These are phyloP conservation scores for Acestrorhynchus altus DNA, from an alignment of 2,797 vertebrate genomes.

Conservation along the genomic window DNA sequence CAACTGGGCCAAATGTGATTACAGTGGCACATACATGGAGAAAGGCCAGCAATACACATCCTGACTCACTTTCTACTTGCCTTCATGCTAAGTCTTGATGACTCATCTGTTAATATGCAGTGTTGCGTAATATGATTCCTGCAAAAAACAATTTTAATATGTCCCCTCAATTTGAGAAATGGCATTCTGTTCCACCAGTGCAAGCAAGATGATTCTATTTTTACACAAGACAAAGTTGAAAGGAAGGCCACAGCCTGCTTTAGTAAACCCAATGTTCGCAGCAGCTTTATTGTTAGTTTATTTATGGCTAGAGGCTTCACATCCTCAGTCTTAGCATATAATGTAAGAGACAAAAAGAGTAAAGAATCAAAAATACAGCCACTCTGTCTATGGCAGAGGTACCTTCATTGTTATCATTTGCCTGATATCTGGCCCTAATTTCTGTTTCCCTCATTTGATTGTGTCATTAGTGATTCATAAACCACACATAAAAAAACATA, in stretches of 20 bases:
- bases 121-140: constrained; percentile 73
- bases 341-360: background rate
- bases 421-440: no score
- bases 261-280: background rate
- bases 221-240: constrained; percentile 8
- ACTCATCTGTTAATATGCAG: constrained; percentile 71
- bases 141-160: constrained; percentile 23
- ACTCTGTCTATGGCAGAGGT: no score
- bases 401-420: no score
- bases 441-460: no score
- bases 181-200: background rate
- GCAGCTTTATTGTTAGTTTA: constrained; percentile 22
- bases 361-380: background rate
- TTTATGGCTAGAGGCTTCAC: background rate
- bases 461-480: no score
- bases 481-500: no score
- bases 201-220: background rate
- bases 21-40: constrained; percentile 51
- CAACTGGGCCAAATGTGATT: constrained; percentile 42
- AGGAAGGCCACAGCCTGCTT: background rate
- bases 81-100: constrained; percentile 57
- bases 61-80: constrained; percentile 9
- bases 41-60: background rate
- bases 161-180: constrained; percentile 27
- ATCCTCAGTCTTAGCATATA: background rate